Conservation (phyloP, 2,113 vertebrate species). For the Helogale parvula region DNA sequence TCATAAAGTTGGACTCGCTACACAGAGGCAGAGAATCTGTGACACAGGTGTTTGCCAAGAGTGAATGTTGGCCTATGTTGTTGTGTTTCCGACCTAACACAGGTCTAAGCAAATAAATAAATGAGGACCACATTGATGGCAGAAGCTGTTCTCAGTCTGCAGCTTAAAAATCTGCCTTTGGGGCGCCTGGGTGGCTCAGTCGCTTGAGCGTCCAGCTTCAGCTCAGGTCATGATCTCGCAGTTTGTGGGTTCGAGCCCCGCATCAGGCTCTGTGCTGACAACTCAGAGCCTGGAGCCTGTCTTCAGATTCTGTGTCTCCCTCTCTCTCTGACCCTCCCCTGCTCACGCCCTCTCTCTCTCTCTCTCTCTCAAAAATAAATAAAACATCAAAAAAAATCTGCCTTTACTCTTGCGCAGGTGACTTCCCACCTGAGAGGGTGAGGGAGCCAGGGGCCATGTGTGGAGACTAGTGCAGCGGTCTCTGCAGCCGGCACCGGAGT, state of each 20-base stretch:
- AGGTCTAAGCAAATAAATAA: background rate
- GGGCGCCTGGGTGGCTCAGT: too few relatives aligned
- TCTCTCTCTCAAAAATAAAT: too few relatives aligned
- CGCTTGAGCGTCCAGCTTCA: too few relatives aligned
- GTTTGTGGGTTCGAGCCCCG: too few relatives aligned
- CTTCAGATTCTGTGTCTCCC: too few relatives aligned
- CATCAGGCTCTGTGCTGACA: too few relatives aligned
- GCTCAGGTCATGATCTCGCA: too few relatives aligned
- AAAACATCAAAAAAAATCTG: background rate
- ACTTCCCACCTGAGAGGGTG: background rate
- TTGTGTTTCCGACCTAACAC: background rate
- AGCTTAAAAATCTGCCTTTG: background rate
- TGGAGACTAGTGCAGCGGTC: background rate
- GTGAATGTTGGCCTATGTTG: background rate
- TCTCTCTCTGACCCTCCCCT: too few relatives aligned
- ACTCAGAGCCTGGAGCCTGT: too few relatives aligned
- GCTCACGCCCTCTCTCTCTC: too few relatives aligned
- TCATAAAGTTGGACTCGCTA: slow-evolving; percentile 54
- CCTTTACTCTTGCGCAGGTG: background rate
- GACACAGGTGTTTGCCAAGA: background rate
- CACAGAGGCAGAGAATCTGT: background rate
- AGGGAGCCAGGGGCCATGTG: background rate
- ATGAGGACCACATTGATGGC: background rate
- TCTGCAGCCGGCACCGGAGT: background rate
- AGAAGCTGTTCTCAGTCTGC: background rate